phyloP scores from a whole-genome alignment of 2,888 invertebrate species.

The Holacanthella duospinosa region DNA sequence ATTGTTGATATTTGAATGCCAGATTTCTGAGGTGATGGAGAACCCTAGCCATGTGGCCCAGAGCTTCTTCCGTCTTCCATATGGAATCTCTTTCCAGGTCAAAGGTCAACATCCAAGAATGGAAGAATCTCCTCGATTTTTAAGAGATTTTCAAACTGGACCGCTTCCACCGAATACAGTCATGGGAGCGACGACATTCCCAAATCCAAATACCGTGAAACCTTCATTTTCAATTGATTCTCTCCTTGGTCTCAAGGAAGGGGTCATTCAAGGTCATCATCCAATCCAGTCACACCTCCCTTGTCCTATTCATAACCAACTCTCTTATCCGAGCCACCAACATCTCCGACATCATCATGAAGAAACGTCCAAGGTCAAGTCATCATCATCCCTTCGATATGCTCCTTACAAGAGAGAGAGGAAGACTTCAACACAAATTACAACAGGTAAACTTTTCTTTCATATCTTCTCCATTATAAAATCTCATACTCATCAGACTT shows the following conservation, averaged over 20 bases:
- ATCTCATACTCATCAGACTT: too few species aligned
- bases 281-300: not conserved
- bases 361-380: not conserved
- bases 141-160: too few species aligned
- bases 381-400: not conserved
- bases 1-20: too few species aligned
- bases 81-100: not conserved
- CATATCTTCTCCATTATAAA: too few species aligned
- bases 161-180: not conserved
- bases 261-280: not conserved
- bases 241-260: slow-evolving; percentile 59
- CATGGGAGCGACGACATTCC: not conserved
- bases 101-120: not conserved
- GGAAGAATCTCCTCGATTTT: too few species aligned
- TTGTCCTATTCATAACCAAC: not conserved
- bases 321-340: not conserved
- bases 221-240: slow-evolving; percentile 75
- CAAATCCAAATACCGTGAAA: not conserved
- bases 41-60: too few species aligned
- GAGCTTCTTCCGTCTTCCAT: slow-evolving; percentile 3
- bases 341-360: not conserved
- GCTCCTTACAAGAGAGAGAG: not conserved
- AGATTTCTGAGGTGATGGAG: too few species aligned
- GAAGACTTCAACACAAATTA: too few species aligned
- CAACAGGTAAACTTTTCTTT: too few species aligned